These are phyloP conservation scores for Brachyistius frenatus DNA, from an alignment of 2,113 vertebrate species.

Conservation along the genomic window DNA sequence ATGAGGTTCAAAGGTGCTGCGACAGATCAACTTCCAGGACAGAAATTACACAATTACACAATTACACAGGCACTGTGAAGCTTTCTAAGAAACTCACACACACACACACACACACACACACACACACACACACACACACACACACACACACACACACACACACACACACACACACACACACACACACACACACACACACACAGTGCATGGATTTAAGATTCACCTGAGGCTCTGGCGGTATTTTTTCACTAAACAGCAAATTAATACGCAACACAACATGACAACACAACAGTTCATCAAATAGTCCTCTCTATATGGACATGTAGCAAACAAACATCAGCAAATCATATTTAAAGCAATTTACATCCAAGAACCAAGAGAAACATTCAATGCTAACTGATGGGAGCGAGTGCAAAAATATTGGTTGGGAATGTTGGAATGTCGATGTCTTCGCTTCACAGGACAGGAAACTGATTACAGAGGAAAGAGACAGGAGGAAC, in stretches of 20 bases:
- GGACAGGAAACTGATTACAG: constrained; percentile 67
- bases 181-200: constrained; percentile 40
- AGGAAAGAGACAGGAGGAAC: constrained; percentile 77
- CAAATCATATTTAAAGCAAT: constrained; percentile 75
- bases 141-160: constrained; percentile 23
- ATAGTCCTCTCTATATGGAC: constrained; percentile 62
- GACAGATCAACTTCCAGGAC: constrained; percentile 52
- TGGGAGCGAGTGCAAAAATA: constrained; percentile 80
- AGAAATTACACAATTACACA: neutral
- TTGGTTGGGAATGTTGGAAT: constrained; percentile 79
- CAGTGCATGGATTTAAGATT: constrained; percentile 75
- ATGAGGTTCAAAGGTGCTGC: constrained; percentile 23
- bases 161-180: constrained; percentile 43
- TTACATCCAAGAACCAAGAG: constrained; percentile 63
- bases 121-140: constrained; percentile 19
- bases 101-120: constrained; percentile 5
- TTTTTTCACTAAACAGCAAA: constrained; percentile 71
- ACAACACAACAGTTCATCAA: constrained; percentile 60
- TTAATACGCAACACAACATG: constrained; percentile 56
- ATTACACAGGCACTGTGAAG: constrained; percentile 61
- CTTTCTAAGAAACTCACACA: constrained; percentile 29
- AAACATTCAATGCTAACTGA: constrained; percentile 60
- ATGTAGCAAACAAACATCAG: constrained; percentile 53
- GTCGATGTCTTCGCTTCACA: constrained; percentile 69
- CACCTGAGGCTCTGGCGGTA: constrained; percentile 78